Conservation (phyloP, 2,888 invertebrate genomes). For the Peribatodes rhomboidaria region DNA sequence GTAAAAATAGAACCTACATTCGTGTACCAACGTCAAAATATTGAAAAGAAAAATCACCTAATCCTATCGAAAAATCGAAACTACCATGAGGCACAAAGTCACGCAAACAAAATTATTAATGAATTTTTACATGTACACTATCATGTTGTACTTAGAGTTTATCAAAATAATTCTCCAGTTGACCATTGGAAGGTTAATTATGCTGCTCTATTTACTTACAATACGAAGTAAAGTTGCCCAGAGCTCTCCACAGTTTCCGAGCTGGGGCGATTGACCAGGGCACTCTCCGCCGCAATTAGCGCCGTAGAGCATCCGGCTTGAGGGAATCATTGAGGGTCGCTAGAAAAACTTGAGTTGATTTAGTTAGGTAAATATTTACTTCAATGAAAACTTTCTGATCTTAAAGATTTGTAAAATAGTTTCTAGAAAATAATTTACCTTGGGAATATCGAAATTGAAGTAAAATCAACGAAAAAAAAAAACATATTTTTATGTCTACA, state of each 20-base stretch:
- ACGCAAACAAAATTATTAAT: no score
- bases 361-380: constrained; percentile 14
- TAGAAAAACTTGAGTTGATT: constrained; percentile 19
- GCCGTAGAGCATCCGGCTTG: constrained; percentile 54
- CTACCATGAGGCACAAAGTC: no score
- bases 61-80: no score
- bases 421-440: not conserved
- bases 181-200: constrained; percentile 37
- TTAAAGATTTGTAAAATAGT: not conserved
- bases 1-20: no score
- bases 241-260: constrained; percentile 16
- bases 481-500: not conserved
- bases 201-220: constrained; percentile 34
- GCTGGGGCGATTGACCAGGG: constrained; percentile 39
- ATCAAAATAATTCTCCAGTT: constrained; percentile 3
- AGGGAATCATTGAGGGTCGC: constrained; percentile 7
- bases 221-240: constrained; percentile 22
- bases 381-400: constrained; percentile 8
- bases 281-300: constrained; percentile 61
- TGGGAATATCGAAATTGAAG: not conserved
- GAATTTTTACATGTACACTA: no score
- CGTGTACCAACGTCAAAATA: no score
- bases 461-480: not conserved
- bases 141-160: not conserved
- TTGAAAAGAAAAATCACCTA: no score